These are phyloP conservation scores for Diabrotica undecimpunctata DNA, from an alignment of 1,140 invertebrate species.

Conservation along the genomic window DNA sequence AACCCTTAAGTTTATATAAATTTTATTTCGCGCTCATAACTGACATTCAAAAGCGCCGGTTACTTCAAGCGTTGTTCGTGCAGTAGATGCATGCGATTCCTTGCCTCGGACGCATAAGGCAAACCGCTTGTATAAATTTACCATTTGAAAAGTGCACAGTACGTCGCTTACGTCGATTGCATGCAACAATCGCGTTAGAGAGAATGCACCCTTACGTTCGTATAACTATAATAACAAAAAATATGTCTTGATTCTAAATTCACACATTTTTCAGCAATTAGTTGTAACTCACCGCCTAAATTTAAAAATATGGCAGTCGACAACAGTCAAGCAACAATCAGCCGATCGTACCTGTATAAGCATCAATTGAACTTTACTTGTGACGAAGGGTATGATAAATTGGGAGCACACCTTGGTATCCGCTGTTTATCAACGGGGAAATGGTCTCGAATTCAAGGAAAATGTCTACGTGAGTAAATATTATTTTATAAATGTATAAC, in stretches of 20 bases:
- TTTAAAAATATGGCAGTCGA: conserved; percentile 32
- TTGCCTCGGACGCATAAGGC: too few relatives aligned
- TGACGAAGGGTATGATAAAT: conserved; percentile 48
- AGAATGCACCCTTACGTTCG: neutral
- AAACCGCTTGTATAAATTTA: too few relatives aligned
- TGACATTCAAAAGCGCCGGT: too few relatives aligned
- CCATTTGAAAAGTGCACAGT: too few relatives aligned
- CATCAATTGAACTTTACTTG: conserved; percentile 51
- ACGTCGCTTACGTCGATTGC: too few relatives aligned
- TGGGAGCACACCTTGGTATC: conserved; percentile 48
- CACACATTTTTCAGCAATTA: conserved; percentile 36
- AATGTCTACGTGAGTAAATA: conserved; percentile 48
- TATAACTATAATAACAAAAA: too few relatives aligned
- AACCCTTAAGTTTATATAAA: too few relatives aligned
- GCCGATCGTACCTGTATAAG: conserved; percentile 45
- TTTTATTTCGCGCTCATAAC: too few relatives aligned
- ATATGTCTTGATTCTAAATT: neutral
- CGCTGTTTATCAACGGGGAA: conserved; percentile 51
- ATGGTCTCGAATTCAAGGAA: conserved; percentile 55
- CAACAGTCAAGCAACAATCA: conserved; percentile 9
- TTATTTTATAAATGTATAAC: neutral
- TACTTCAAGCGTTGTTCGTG: too few relatives aligned
- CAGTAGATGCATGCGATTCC: too few relatives aligned
- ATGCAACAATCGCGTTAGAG: too few relatives aligned
- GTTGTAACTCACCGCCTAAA: conserved; percentile 42